Percentiles rank a stretch among this genome's conserved stretches.
Conservation (phyloP, 2,888 invertebrate genomes). For the Archaeoteleia sp. region DNA sequence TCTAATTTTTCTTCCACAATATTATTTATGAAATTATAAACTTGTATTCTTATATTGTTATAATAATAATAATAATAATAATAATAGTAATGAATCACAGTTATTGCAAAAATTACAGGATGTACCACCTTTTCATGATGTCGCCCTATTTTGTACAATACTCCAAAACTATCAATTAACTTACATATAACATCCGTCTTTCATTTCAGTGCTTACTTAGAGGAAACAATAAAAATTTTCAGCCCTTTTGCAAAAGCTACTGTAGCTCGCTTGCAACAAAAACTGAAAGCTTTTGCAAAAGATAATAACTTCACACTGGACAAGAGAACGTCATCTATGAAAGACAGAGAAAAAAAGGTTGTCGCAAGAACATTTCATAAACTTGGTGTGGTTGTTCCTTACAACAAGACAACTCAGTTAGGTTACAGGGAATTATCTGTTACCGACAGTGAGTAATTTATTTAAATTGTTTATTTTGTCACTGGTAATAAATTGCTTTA, state of each 20-base stretch:
- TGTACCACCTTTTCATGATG: no score
- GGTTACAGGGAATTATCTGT: slow-evolving; percentile 89
- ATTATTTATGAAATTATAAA: no score
- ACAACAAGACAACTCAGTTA: slow-evolving; percentile 85
- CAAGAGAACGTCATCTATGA: slow-evolving; percentile 78
- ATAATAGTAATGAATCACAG: no score
- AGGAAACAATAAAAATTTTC: slow-evolving; percentile 72
- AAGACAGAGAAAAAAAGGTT: slow-evolving; percentile 78
- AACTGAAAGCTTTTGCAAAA: slow-evolving; percentile 80
- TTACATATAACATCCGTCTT: slow-evolving; percentile 16
- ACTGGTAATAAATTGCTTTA: slow-evolving; percentile 5
- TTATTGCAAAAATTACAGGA: no score
- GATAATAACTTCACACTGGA: slow-evolving; percentile 79
- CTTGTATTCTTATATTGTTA: no score
- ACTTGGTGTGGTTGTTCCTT: slow-evolving; percentile 90
- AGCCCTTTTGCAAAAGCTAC: slow-evolving; percentile 81
- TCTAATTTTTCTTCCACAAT: no score
- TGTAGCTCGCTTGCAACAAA: slow-evolving; percentile 79
- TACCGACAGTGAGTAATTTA: slow-evolving; percentile 77
- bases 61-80: no score
- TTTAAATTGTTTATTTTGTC: slow-evolving; percentile 9
- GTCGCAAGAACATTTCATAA: slow-evolving; percentile 86
- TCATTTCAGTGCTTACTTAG: slow-evolving; percentile 76
- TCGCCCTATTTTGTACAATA: no score
- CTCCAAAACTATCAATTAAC: slow-evolving; percentile 8